A percentile compares a stretch with the other conserved stretches of the same genome.
Evolutionary conservation across 2,888 invertebrate species (phyloP).

Genomic region (Stegana nigrithorax): DNA sequence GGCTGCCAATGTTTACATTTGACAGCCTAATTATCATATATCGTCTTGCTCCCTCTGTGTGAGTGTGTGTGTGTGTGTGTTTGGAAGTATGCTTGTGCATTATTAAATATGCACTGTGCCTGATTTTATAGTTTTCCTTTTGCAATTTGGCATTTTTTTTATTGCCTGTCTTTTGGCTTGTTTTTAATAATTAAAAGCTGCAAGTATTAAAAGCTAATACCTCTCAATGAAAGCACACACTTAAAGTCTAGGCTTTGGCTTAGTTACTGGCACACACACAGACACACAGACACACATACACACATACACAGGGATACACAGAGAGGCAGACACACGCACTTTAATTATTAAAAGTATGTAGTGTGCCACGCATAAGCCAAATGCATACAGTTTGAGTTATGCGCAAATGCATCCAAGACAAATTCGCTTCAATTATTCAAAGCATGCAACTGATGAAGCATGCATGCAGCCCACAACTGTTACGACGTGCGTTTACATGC

Average conservation of each 20-base stretch:
- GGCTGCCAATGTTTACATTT: slow-evolving; percentile 12
- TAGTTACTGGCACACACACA: no score
- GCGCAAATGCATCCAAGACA: slow-evolving; percentile 22
- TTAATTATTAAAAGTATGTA: slow-evolving; percentile 14
- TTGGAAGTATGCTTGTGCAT: background rate
- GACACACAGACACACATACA: background rate
- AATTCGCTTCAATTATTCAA: slow-evolving; percentile 62
- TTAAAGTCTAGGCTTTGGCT: no score
- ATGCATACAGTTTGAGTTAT: background rate
- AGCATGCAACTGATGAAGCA: slow-evolving; percentile 64
- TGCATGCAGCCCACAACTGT: slow-evolving; percentile 40
- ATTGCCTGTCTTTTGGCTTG: no score
- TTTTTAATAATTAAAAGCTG: no score
- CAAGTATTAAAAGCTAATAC: no score
- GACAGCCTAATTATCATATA: slow-evolving; percentile 13
- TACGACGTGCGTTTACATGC: background rate
- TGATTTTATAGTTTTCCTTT: no score
- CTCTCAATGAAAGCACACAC: no score
- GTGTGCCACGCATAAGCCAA: background rate
- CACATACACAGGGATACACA: background rate
- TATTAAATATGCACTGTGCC: slow-evolving; percentile 13
- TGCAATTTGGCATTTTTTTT: background rate
- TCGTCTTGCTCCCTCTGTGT: background rate
- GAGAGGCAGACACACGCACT: background rate
- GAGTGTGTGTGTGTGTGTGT: background rate